Conservation (phyloP, 2,888 invertebrate species). For the Drosophila pullipes region DNA sequence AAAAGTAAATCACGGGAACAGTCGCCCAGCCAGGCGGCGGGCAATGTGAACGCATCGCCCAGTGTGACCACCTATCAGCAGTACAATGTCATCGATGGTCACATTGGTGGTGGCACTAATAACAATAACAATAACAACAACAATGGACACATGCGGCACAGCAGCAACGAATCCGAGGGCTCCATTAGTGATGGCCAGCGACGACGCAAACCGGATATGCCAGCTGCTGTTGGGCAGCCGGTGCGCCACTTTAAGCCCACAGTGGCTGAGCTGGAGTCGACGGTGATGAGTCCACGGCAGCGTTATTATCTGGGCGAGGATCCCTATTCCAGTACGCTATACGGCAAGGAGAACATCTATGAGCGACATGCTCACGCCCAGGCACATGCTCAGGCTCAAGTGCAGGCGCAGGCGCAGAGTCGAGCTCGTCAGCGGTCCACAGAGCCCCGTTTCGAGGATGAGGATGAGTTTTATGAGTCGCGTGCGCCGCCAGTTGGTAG, state of each 20-base stretch:
- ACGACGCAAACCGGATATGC: conserved; percentile 9
- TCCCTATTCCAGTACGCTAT: conserved; percentile 93
- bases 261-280: conserved; percentile 57
- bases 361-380: conserved; percentile 83
- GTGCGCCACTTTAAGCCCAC: conserved; percentile 44
- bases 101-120: conserved; percentile 79
- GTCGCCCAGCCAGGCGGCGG: conserved; percentile 86
- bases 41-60: conserved; percentile 22
- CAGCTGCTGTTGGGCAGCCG: conserved; percentile 5
- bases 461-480: conserved; percentile 65
- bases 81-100: conserved; percentile 86
- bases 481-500: conserved; percentile 28
- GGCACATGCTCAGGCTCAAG: conserved; percentile 16
- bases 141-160: conserved; percentile 53
- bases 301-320: conserved; percentile 95
- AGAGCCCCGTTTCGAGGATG: conserved; percentile 52
- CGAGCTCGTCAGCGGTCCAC: conserved; percentile 39
- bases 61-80: conserved; percentile 84
- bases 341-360: conserved; percentile 94
- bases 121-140: conserved; percentile 20
- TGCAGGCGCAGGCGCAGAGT: background rate
- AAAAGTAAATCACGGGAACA: conserved; percentile 85
- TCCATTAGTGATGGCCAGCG: conserved; percentile 54
- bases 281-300: conserved; percentile 88
- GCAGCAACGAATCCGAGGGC: conserved; percentile 68